These are phyloP conservation scores for Papilio demoleus DNA, from an alignment of 2,888 invertebrate species.

Conservation along the genomic window DNA sequence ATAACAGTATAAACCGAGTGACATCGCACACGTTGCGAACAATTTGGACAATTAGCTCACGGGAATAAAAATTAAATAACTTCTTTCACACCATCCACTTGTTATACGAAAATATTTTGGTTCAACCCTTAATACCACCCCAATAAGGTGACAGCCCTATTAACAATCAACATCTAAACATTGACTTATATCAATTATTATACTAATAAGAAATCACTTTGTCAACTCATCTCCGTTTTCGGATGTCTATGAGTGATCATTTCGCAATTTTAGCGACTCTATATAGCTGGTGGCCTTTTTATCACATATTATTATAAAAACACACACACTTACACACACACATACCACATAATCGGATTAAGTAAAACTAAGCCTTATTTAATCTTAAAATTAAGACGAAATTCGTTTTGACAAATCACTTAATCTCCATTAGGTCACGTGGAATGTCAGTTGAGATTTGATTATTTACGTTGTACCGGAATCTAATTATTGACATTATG, in stretches of 20 bases:
- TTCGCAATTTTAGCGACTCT: too few relatives aligned
- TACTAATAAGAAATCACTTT: background rate
- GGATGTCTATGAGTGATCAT: too few relatives aligned
- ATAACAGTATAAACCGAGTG: slow-evolving; percentile 31
- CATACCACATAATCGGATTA: too few relatives aligned
- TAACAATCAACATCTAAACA: background rate
- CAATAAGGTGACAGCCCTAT: background rate
- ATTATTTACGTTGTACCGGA: slow-evolving; percentile 33
- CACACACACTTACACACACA: too few relatives aligned
- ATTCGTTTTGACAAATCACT: slow-evolving; percentile 32
- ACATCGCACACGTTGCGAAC: slow-evolving; percentile 15
- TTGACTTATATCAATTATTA: too few relatives aligned
- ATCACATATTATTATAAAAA: too few relatives aligned
- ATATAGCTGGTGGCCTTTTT: too few relatives aligned
- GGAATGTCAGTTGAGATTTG: slow-evolving; percentile 36
- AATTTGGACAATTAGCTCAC: slow-evolving; percentile 10
- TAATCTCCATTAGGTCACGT: slow-evolving; percentile 34
- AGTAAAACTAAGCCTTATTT: too few relatives aligned
- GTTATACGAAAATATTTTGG: too few relatives aligned
- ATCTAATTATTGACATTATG: slow-evolving; percentile 39
- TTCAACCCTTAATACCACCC: too few relatives aligned
- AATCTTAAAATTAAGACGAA: slow-evolving; percentile 8
- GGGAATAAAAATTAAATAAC: background rate
- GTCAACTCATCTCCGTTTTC: too few relatives aligned
- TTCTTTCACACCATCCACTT: too few relatives aligned